These are phyloP conservation scores for Holotrichia oblita DNA, from an alignment of 1,140 invertebrate species.

Conservation along the genomic window DNA sequence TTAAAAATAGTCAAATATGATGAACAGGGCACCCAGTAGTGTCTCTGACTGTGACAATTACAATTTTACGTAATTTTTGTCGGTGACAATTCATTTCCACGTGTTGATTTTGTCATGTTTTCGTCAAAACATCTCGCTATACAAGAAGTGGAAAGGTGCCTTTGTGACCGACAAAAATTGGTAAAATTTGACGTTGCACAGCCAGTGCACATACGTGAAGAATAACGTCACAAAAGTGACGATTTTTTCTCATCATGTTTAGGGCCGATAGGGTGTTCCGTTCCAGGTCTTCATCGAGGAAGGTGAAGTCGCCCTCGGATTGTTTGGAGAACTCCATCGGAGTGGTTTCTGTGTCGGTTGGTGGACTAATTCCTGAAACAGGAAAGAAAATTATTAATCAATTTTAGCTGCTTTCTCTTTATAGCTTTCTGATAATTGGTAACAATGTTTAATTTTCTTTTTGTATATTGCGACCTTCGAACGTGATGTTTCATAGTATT, in stretches of 20 bases:
- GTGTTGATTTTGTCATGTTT: too few species aligned
- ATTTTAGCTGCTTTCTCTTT: too few species aligned
- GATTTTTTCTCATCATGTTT: conserved; percentile 79
- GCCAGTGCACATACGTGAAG: conserved; percentile 72
- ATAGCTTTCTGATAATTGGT: too few species aligned
- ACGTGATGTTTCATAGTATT: too few species aligned
- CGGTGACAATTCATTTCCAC: conserved; percentile 38
- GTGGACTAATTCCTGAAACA: neutral
- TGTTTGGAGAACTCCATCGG: conserved; percentile 31
- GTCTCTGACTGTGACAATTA: conserved; percentile 60
- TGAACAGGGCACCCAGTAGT: conserved; percentile 57
- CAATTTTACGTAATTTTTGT: conserved; percentile 56
- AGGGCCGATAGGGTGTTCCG: conserved; percentile 69
- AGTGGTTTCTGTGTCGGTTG: neutral
- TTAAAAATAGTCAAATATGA: conserved; percentile 57
- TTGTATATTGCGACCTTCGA: too few species aligned
- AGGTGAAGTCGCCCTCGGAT: conserved; percentile 52
- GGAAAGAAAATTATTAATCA: neutral
- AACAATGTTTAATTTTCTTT: too few species aligned
- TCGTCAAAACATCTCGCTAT: too few species aligned
- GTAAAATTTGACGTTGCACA: conserved; percentile 56
- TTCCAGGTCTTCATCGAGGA: conserved; percentile 66
- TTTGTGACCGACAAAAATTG: conserved; percentile 33
- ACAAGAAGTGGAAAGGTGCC: neutral
- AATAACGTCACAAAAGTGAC: conserved; percentile 82